A percentile compares a stretch with the other conserved stretches of the same genome.
phyloP scores from a whole-genome alignment of 2,113 vertebrate species.

The Eidolon helvum region DNA sequence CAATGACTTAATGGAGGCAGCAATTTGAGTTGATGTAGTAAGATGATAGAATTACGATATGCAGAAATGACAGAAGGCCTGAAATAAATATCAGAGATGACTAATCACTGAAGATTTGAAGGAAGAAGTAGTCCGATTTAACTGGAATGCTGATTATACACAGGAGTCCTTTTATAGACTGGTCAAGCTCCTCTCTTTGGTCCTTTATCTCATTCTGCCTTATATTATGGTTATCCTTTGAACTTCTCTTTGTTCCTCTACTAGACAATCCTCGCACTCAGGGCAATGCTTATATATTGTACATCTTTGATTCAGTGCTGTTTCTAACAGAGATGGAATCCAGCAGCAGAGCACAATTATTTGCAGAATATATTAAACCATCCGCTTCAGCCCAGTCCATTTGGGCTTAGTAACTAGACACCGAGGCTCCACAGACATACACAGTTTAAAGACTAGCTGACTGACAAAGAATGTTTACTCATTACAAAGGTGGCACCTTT shows the following conservation, averaged over 20 bases:
- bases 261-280: not conserved
- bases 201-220: not conserved
- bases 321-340: constrained; percentile 6
- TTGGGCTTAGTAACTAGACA: not conserved
- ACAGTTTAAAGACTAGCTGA: not conserved
- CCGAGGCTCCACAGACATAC: not conserved
- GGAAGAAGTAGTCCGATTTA: not conserved
- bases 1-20: not conserved
- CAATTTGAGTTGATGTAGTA: not conserved
- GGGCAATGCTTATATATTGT: not conserved
- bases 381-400: not conserved
- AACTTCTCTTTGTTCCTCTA: not conserved
- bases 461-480: not conserved
- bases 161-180: not conserved
- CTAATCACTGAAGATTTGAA: not conserved
- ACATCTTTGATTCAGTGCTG: not conserved
- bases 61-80: not conserved
- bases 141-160: not conserved
- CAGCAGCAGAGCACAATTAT: constrained; percentile 15
- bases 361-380: not conserved
- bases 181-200: not conserved
- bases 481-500: not conserved
- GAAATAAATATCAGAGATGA: constrained; percentile 3
- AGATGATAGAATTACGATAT: not conserved
- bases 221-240: not conserved